phyloP scores from a whole-genome alignment of 2,113 vertebrate species.

The Brienomyrus brachyistius region DNA sequence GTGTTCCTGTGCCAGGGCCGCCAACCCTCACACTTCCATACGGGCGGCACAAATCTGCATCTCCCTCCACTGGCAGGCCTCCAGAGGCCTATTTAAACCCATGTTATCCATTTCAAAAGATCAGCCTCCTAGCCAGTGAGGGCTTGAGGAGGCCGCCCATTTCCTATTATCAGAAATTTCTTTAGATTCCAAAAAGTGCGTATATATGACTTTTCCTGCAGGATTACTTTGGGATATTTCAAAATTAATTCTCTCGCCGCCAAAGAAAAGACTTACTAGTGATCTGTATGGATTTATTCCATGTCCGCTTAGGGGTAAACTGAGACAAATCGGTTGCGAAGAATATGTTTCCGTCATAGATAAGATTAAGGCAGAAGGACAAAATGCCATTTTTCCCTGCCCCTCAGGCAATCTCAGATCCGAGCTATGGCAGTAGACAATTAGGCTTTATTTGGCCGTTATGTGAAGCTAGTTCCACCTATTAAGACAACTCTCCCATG shows the following conservation, averaged over 20 bases:
- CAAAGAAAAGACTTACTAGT: neutral
- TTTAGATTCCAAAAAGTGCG: neutral
- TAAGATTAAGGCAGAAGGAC: constrained; percentile 14
- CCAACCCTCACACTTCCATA: neutral
- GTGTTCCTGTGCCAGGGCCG: constrained; percentile 28
- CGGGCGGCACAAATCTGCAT: neutral
- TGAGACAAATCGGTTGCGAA: neutral
- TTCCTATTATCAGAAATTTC: neutral
- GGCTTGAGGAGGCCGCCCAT: neutral
- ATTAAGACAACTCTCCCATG: neutral
- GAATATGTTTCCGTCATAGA: neutral
- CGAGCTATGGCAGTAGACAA: neutral
- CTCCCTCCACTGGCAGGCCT: neutral
- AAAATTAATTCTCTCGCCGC: neutral
- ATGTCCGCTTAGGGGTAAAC: neutral
- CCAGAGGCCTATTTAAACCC: neutral
- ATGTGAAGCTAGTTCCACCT: neutral
- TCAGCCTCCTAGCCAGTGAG: neutral
- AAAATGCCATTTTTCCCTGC: neutral
- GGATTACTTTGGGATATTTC: neutral
- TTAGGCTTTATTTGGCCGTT: neutral
- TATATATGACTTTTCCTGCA: neutral
- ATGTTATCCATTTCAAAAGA: constrained; percentile 1
- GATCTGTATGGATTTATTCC: constrained; percentile 6
- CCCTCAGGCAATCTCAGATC: neutral